Percentiles rank a stretch among this genome's conserved stretches.
Evolutionary conservation across 1,140 invertebrate species (phyloP).

Genomic region (Uloborus diversus): DNA sequence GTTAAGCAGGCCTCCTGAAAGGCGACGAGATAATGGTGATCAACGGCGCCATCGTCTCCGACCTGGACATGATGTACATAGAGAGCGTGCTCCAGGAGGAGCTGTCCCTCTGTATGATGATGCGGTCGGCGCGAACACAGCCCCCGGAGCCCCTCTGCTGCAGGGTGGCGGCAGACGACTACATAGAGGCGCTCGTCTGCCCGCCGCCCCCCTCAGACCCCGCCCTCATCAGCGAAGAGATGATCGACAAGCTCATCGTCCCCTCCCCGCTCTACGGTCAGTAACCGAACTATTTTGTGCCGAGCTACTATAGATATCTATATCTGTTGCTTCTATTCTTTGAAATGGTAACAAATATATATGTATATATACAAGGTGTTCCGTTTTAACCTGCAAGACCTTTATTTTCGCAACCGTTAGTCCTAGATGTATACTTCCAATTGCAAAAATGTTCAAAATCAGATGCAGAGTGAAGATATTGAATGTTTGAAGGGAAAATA

Average conservation of each 20-base stretch:
- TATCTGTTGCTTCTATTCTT: too few species aligned
- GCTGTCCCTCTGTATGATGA: constrained; percentile 93
- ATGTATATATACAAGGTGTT: too few species aligned
- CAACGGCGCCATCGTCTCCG: constrained; percentile 95
- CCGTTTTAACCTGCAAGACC: too few species aligned
- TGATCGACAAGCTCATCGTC: constrained; percentile 91
- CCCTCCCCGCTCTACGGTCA: constrained; percentile 92
- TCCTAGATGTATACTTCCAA: too few species aligned
- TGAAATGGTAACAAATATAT: too few species aligned
- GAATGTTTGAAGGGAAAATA: too few species aligned
- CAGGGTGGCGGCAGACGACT: constrained; percentile 85
- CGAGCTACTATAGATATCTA: too few species aligned
- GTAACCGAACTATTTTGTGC: background rate
- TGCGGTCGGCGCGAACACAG: constrained; percentile 93
- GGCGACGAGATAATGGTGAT: constrained; percentile 99
- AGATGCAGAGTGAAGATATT: too few species aligned
- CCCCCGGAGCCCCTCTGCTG: constrained; percentile 75
- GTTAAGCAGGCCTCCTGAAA: constrained; percentile 92
- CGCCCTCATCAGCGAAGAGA: constrained; percentile 91
- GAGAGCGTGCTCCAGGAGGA: constrained; percentile 96
- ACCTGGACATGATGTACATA: constrained; percentile 99
- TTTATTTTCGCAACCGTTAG: too few species aligned
- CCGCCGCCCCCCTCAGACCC: constrained; percentile 90
- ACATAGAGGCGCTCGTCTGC: constrained; percentile 89
- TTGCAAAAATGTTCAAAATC: too few species aligned